Evolutionary conservation across 2,888 invertebrate genomes (phyloP).

Genomic region (Spisula solida): DNA sequence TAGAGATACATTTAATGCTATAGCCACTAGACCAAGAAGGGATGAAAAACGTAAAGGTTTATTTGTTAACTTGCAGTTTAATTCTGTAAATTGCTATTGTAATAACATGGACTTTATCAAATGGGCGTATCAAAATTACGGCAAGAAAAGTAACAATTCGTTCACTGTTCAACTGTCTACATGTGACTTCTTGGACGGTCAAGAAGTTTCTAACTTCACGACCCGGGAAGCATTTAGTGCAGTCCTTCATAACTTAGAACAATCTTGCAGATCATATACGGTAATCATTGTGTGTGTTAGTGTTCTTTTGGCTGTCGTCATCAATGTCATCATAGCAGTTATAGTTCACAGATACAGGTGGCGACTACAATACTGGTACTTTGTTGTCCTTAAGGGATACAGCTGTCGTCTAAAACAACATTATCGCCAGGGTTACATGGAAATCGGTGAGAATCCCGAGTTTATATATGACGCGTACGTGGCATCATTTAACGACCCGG

Average conservation of each 20-base stretch:
- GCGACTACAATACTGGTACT: constrained; percentile 60
- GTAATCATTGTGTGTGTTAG: constrained; percentile 30
- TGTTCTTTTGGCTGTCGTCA: constrained; percentile 8
- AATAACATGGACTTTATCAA: constrained; percentile 46
- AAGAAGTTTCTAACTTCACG: background rate
- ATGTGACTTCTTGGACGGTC: constrained; percentile 35
- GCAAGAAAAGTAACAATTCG: background rate
- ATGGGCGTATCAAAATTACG: constrained; percentile 28
- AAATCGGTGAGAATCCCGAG: background rate
- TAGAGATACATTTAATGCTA: constrained; percentile 5
- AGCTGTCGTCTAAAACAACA: background rate
- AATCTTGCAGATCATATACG: constrained; percentile 45
- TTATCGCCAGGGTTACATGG: background rate
- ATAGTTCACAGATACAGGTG: constrained; percentile 48
- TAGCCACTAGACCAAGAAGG: background rate
- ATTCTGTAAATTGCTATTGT: constrained; percentile 43
- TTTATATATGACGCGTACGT: constrained; percentile 37
- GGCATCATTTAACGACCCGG: background rate
- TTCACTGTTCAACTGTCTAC: background rate
- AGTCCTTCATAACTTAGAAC: constrained; percentile 22
- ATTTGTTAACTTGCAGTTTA: constrained; percentile 33
- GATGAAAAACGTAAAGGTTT: constrained; percentile 10
- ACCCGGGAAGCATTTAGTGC: background rate
- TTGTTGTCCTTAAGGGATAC: constrained; percentile 24
- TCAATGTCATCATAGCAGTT: constrained; percentile 46